Percentiles rank a stretch among this genome's conserved stretches.
Evolutionary conservation across 2,888 invertebrate genomes (phyloP).

Genomic region (Orthosia cruda): DNA sequence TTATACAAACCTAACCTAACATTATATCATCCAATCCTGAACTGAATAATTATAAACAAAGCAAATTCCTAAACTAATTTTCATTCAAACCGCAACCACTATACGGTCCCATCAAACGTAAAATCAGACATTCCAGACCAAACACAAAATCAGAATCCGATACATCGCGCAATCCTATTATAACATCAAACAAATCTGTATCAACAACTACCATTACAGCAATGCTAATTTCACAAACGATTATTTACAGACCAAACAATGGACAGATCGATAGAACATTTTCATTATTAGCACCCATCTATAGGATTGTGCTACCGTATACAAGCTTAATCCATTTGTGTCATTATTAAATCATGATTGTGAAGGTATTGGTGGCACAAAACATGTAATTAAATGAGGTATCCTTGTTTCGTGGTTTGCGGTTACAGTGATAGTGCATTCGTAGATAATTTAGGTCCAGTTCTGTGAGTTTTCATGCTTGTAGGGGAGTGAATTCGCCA

Average conservation of each 20-base stretch:
- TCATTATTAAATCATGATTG: slow-evolving; percentile 83
- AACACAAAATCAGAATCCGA: slow-evolving; percentile 24
- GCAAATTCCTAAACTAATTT: not conserved
- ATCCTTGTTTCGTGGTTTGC: slow-evolving; percentile 70
- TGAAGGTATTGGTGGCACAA: slow-evolving; percentile 66
- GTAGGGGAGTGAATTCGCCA: slow-evolving; percentile 6
- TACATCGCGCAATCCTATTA: slow-evolving; percentile 36
- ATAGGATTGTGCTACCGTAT: slow-evolving; percentile 69
- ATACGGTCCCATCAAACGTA: not conserved
- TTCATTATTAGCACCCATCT: slow-evolving; percentile 77
- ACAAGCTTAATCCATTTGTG: slow-evolving; percentile 82
- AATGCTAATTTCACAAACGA: slow-evolving; percentile 54
- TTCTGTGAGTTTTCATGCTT: slow-evolving; percentile 37
- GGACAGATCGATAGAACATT: slow-evolving; percentile 60
- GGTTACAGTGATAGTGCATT: slow-evolving; percentile 51
- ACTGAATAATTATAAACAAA: not conserved
- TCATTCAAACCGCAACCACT: not conserved
- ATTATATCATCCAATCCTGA: not conserved
- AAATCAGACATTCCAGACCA: not conserved
- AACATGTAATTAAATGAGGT: slow-evolving; percentile 77
- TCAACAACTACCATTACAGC: slow-evolving; percentile 29
- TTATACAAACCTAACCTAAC: too few relatives aligned
- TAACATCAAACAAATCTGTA: slow-evolving; percentile 47
- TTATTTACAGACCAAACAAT: slow-evolving; percentile 58
- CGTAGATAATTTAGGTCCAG: slow-evolving; percentile 49